Base-by-base conservation (phyloP, 2,113 vertebrate species). In the Sterrhoptilus dennistouni region DNA sequence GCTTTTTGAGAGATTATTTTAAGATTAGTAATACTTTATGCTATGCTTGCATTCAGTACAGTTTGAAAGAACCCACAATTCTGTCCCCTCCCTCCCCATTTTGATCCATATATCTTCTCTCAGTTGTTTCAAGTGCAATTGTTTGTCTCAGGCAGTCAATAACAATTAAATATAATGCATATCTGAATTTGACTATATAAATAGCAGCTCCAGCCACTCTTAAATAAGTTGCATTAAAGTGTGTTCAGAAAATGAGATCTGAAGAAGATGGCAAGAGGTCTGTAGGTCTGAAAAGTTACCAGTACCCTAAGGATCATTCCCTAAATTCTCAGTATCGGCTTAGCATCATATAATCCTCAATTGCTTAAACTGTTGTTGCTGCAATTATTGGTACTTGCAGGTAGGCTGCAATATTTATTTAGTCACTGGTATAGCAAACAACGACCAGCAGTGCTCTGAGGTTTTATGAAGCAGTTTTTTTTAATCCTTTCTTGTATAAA, bases 71-170 rank as follows among this genome's bases (percentile, higher is more conserved):
- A 88, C n/a, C 4, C 72, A 50, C 1, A 0, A 50, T 56, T 87
- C 56, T 82, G 89, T 64, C 42, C 72, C 27, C 33, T 76, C 29
- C 45, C 47, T 79, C 28, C 53, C 57, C 38, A 28, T 87, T 96
- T 93, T 49, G 29, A 68, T 31, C 69, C 25, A 49, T 70, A 89
- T 31, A 89, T 90, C 76, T 87, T 91, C 38, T 57, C 56, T 76
- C 80, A 69, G 74, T 84, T 5, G 0, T 93, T 97, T 96, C 96
- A 97, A 95, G 95, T 97, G 85, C 83, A 87, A 35, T 35, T 61
- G 16, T 25, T 31, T 84, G 60, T 85, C 57, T 6, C 3, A 14
- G 77, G 57, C 33, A 33, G 40, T 80, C 81, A 94, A 12, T 84
- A 91, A 70, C 64, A 68, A 89, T 84, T 35, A 47, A 49, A 7